phyloP scores from a whole-genome alignment of 2,797 vertebrate species.

The Poliocrania exsul region DNA sequence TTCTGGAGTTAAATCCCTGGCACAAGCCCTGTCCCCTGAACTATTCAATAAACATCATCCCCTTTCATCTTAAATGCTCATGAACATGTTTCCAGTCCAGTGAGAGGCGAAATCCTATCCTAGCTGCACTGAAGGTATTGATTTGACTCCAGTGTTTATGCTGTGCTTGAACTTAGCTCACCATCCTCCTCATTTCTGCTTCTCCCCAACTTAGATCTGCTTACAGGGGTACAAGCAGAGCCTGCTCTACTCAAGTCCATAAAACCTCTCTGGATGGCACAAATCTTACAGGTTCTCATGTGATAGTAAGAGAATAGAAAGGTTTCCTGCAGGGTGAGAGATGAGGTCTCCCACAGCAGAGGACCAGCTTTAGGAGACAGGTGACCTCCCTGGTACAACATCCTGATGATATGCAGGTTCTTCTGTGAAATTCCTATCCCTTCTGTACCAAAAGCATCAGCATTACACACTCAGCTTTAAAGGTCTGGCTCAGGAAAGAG shows the following conservation, averaged over 20 bases:
- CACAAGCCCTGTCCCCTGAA: not conserved
- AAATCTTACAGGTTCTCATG: not conserved
- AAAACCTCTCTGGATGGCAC: not conserved
- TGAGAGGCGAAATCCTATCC: not conserved
- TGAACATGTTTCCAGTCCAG: not conserved
- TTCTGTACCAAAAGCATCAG: not conserved
- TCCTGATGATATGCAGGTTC: not conserved
- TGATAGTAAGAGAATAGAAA: not conserved
- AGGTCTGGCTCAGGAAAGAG: not conserved
- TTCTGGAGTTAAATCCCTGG: not conserved
- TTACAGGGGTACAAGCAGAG: not conserved
- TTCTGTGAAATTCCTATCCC: not conserved
- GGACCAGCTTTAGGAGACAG: not conserved
- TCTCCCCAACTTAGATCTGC: not conserved
- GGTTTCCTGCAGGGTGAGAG: not conserved
- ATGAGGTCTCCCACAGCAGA: not conserved
- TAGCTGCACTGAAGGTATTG: not conserved
- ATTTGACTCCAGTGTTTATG: not conserved
- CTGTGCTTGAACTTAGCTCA: not conserved
- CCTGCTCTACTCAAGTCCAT: not conserved
- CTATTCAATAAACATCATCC: not conserved
- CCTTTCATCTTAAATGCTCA: not conserved
- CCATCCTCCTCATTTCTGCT: not conserved
- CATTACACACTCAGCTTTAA: not conserved
- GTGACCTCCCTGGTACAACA: not conserved